Base-by-base conservation (phyloP, 37 sponge, comb jelly and placozoan species). In the Tethya wilhelma region DNA sequence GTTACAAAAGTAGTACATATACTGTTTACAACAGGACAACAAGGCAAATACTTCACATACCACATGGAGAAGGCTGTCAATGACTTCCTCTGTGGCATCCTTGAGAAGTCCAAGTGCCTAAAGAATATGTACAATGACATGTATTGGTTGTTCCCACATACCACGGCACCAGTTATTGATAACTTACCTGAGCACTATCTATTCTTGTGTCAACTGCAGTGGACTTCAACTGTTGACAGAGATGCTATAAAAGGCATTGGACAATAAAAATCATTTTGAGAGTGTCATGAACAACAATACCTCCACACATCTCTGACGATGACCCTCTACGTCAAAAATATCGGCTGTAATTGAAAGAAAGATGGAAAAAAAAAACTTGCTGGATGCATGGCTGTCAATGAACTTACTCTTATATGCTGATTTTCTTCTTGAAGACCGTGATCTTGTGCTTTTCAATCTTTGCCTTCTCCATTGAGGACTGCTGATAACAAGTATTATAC, bases 161-260 rank as follows among this genome's bases (percentile, higher is more conserved):
- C 33, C 22, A 23, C 8, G 12, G 17, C 20, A 46, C n/a, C 6
- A 29, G 12, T 73, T 2, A 4, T 33, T 34, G 20, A 33, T 2
- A 20, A 26, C 36, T 12, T 64, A 77, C 78, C 78, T 77, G 78
- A 64, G 43, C 30, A 42, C 78, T 77, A 20, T 64, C 65, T 7
- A 30, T 77, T 59, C 78, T 63, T 8, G 38, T 39, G 0, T 44
- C 65, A 29, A 25, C 65, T 1, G 44, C 19, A 29, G 65, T 14
- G 1, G 78, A 77, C 1, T 40, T 34, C 28, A 38, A 17, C 34
- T 44, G 64, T 1, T 42, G 34, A 30, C 43, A 8, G 12, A 64
- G 65, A 38, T 77, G 46, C 78, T 77, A 30, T 25, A 60, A n/a
- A n/a, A 60, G 37, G 58, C 4, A 44, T 3, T 20, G 19, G 38